Base-by-base conservation (phyloP, 2,797 vertebrate genomes). In the Lepus oiostolus region DNA sequence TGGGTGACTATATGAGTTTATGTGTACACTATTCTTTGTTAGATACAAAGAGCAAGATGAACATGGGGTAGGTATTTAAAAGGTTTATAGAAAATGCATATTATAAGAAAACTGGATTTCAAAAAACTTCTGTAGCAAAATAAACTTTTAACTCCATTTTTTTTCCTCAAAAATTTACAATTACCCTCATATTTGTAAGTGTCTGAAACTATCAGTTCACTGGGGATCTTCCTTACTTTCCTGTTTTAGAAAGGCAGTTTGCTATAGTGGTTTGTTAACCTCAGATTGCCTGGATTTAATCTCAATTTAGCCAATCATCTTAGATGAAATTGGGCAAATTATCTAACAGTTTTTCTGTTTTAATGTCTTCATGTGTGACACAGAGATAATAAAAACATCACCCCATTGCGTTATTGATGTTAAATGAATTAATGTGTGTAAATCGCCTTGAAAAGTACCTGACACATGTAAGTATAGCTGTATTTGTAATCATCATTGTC, bases 381-480 rank as follows among this genome's bases (percentile, higher is more conserved):
- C 72, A 85, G 47, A 19, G n/a, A 52, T 87, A 72, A 30, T 70
- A 83, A 90, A 87, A 85, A 32, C 16, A 70, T 83, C 67, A 77
- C 10, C 13, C 14, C 21, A 77, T 47, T 83, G n/a, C 1, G 28
- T 65, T 92, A 32, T 60, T 47, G 21, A 85, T 11, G 70, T 82
- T 38, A 68, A 91, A 86, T n/a, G 19, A 47, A 26, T 58, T 21
- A 81, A 65, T 32, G 6, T 77, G 52, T 77, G 7, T 83, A 79
- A 90, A 54, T 90, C 21, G 42, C 38, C 38, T 94, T 82, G 11
- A 42, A 71, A 63, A 42, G 7, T 86, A 17, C 21, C 67, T 86
- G 67, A 21, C 24, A 76, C 24, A 81, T 81, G 4, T 67, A 74
- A 94, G 17, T 30, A 81, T 81, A 80, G n/a, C 62, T 6, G 8